A percentile compares a stretch with the other conserved stretches of the same genome.
Conservation (phyloP, 1,140 invertebrate genomes). For the Calliphora vicina region DNA sequence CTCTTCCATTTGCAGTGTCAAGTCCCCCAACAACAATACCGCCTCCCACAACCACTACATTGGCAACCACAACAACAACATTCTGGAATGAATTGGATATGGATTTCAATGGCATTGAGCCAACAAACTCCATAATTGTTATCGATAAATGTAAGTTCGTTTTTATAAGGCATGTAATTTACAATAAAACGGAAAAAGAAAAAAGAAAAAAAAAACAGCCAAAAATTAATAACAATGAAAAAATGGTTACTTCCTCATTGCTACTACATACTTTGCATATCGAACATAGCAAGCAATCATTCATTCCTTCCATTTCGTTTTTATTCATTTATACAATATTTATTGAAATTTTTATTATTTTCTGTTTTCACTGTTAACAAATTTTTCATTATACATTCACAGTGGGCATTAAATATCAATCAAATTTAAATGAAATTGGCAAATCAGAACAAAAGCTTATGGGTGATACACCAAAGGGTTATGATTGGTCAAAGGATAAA, state of each 20-base stretch:
- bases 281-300: neutral
- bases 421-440: conserved; percentile 75
- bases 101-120: conserved; percentile 47
- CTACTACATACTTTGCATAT: neutral
- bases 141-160: conserved; percentile 60
- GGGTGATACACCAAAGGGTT: conserved; percentile 55
- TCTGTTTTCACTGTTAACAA: neutral
- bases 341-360: neutral
- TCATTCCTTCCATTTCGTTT: neutral
- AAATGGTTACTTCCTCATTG: neutral
- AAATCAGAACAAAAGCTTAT: conserved; percentile 76
- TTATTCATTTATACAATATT: too few species aligned
- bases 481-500: conserved; percentile 60
- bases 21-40: conserved; percentile 60
- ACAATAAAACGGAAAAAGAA: neutral
- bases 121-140: conserved; percentile 57
- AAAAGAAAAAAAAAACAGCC: too few species aligned
- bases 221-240: neutral
- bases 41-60: conserved; percentile 60
- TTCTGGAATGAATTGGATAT: conserved; percentile 47
- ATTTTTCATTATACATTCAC: conserved; percentile 12
- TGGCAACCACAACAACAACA: conserved; percentile 51
- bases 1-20: conserved; percentile 49
- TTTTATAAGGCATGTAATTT: conserved; percentile 26
- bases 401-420: conserved; percentile 73